Base-by-base conservation (phyloP, 2,113 vertebrate genomes). In the Hiodon alosoides region DNA sequence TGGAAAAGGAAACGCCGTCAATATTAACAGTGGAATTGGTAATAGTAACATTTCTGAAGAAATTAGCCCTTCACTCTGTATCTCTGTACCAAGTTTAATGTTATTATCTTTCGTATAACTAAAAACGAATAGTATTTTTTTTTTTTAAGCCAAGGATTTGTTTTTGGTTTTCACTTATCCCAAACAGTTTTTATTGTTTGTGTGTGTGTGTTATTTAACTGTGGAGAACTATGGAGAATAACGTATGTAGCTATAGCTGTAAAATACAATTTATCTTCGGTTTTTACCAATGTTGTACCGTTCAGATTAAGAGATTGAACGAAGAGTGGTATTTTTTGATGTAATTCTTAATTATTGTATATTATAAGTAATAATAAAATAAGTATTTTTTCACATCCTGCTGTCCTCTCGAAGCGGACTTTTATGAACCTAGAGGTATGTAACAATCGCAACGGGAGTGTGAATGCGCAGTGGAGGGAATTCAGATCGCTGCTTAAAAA, bases 351-450 rank as follows among this genome's bases (percentile, higher is more conserved):
- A 31, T 31, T 31, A 31, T 31, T 31, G 31, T 31, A 31, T 31
- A 31, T 31, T 31, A 31, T 31, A 31, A 31, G 31, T 72, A 46
- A 61, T 67, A 74, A 47, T 79, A 67, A 78, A 79, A 77, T 17
- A 31, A 5, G 14, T 66, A 7, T 72, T 58, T 69, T 57, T 73
- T 74, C 16, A 9, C 53, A 48, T 61, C 31, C 51, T 74, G 57
- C 69, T 55, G 48, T 66, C 31, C 13, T 53, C 11, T 11, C 71
- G 55, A 66, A 69, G 69, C 76, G 78, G 81, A 85, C 74, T 64
- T 81, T 75, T 85, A 81, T 60, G 79, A 79, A 77, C 79, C 80
- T 51, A 81, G 78, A 79, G 82, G 82, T 83, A 83, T 46, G 81
- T 83, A 72, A 31, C 9, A 31, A 13, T 57, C 50, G 8, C 57